Percentiles rank a stretch among this genome's conserved stretches.
These are phyloP conservation scores for Maconellicoccus hirsutus DNA, from an alignment of 1,140 invertebrate species.

Conservation along the genomic window DNA sequence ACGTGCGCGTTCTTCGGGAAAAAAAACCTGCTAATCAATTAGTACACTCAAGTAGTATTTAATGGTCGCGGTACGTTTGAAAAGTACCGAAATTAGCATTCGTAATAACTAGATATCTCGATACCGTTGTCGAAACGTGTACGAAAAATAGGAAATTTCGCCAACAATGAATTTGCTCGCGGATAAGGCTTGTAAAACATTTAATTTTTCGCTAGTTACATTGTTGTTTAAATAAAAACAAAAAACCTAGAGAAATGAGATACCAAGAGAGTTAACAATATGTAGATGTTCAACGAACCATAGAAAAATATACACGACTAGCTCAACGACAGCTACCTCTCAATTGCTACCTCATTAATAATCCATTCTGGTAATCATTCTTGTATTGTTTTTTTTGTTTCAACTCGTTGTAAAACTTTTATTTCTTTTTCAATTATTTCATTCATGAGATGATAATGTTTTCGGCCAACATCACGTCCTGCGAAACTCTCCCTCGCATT, in stretches of 20 bases:
- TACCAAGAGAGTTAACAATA: background rate
- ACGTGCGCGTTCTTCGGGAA: too few relatives aligned
- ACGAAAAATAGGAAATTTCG: too few relatives aligned
- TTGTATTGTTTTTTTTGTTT: background rate
- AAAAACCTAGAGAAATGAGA: background rate
- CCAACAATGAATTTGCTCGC: background rate
- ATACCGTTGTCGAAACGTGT: too few relatives aligned
- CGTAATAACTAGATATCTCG: background rate
- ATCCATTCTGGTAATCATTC: background rate
- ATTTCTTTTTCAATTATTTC: conserved; percentile 1
- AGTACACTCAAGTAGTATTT: background rate
- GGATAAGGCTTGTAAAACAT: background rate
- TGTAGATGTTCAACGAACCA: conserved; percentile 8
- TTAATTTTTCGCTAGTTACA: conserved; percentile 5
- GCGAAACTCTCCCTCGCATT: too few relatives aligned
- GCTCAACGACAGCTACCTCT: background rate
- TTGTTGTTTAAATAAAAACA: background rate
- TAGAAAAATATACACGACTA: background rate
- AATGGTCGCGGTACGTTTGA: background rate
- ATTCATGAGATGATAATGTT: background rate
- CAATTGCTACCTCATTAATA: background rate
- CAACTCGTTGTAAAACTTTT: background rate
- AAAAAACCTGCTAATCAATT: background rate
- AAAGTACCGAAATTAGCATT: background rate
- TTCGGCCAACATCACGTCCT: too few relatives aligned